Conservation (phyloP, 2,797 vertebrate genomes). For the Sternotherus odoratus region DNA sequence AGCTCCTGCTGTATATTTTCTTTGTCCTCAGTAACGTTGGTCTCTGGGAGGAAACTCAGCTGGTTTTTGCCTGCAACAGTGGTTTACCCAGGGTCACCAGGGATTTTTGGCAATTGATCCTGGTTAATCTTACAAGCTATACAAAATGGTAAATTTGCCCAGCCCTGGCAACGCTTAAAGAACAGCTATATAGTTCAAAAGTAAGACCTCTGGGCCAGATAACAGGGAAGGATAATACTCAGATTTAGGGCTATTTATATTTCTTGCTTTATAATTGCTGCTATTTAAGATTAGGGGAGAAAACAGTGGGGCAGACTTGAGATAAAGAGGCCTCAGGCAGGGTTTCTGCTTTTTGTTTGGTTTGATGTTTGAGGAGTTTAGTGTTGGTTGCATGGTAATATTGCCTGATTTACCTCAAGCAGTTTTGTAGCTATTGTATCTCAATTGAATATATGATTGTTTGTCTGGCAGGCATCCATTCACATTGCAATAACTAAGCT, state of each 20-base stretch:
- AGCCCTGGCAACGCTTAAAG: background rate
- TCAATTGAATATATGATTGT: background rate
- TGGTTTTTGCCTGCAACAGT: background rate
- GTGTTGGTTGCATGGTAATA: background rate
- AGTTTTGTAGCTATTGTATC: background rate
- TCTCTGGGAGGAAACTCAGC: background rate
- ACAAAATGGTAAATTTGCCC: background rate
- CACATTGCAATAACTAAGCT: background rate
- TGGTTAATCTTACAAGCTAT: background rate
- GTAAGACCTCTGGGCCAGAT: background rate
- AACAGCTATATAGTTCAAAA: background rate
- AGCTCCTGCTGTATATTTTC: background rate
- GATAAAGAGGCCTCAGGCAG: background rate
- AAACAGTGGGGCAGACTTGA: background rate
- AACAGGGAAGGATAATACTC: background rate
- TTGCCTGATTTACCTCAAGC: background rate
- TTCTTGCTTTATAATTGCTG: background rate
- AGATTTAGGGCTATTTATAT: background rate
- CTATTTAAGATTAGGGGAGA: background rate
- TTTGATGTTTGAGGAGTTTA: background rate
- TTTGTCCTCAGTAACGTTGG: background rate
- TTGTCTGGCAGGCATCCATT: background rate
- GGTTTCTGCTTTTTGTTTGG: background rate
- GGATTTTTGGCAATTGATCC: background rate
- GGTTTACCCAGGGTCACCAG: background rate